These are phyloP conservation scores for Lypha dubia DNA, from an alignment of 2,888 invertebrate genomes.

Conservation along the genomic window DNA sequence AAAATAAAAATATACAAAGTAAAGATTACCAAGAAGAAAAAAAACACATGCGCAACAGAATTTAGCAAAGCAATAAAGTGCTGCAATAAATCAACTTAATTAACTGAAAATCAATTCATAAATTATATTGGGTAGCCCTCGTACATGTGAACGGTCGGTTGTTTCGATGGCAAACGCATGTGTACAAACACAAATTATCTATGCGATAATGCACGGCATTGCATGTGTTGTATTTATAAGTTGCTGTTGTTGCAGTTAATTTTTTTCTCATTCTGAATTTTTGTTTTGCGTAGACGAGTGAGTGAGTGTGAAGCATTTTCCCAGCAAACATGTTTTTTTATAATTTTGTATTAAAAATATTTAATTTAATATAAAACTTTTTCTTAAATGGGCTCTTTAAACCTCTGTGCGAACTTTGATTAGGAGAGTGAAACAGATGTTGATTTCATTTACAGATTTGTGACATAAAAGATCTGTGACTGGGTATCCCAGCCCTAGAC, in stretches of 20 bases:
- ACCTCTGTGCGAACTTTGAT: too few species aligned
- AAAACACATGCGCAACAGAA: constrained; percentile 76
- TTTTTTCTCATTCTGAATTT: constrained; percentile 17
- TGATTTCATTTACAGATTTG: too few species aligned
- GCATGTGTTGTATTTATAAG: constrained; percentile 40
- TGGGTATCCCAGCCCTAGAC: too few species aligned
- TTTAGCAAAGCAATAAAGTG: constrained; percentile 79
- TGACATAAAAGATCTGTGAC: too few species aligned
- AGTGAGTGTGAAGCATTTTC: background rate
- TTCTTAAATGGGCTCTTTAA: too few species aligned
- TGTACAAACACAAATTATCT: constrained; percentile 49
- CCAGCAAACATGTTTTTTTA: background rate
- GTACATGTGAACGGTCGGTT: constrained; percentile 44
- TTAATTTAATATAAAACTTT: too few species aligned
- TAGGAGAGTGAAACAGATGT: too few species aligned
- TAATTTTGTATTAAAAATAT: too few species aligned
- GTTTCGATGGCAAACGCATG: constrained; percentile 46
- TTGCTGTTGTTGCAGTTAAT: constrained; percentile 21
- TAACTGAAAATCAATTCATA: constrained; percentile 81
- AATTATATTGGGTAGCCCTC: constrained; percentile 75
- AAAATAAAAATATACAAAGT: constrained; percentile 31
- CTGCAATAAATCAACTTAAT: constrained; percentile 81
- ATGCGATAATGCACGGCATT: constrained; percentile 55
- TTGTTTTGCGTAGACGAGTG: constrained; percentile 33
- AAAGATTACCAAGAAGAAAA: constrained; percentile 17